Percentiles rank a stretch among this genome's conserved stretches.
phyloP scores from a whole-genome alignment of 2,888 invertebrate species.

The Erebia palarica region DNA sequence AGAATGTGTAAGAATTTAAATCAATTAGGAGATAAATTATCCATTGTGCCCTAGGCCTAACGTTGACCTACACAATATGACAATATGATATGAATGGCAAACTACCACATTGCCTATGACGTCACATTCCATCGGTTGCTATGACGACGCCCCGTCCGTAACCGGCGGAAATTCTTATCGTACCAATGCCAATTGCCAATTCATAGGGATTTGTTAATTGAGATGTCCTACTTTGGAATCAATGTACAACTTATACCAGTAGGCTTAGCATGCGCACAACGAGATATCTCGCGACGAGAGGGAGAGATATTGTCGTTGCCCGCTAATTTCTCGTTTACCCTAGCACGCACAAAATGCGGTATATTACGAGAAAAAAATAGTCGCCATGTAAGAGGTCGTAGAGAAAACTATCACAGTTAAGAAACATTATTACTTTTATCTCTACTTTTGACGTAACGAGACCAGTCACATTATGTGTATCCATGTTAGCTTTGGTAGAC shows the following conservation, averaged over 20 bases:
- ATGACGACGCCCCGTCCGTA: slow-evolving; percentile 8
- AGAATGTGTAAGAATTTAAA: not conserved
- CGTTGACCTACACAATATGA: slow-evolving; percentile 3
- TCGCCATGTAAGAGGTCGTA: too few relatives aligned
- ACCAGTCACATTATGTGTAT: too few relatives aligned
- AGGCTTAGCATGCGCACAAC: too few relatives aligned
- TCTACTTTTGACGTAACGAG: too few relatives aligned
- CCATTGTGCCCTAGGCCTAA: not conserved
- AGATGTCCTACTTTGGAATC: slow-evolving; percentile 13
- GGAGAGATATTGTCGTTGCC: too few relatives aligned
- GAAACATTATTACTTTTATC: too few relatives aligned
- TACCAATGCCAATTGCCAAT: slow-evolving; percentile 16
- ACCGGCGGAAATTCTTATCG: slow-evolving; percentile 20
- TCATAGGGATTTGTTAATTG: slow-evolving; percentile 19
- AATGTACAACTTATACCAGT: not conserved
- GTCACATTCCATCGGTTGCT: slow-evolving; percentile 24
- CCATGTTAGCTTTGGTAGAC: too few relatives aligned
- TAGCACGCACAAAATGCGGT: too few relatives aligned
- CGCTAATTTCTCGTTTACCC: too few relatives aligned
- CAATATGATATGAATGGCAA: slow-evolving; percentile 21
- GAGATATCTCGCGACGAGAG: too few relatives aligned
- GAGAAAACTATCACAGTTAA: too few relatives aligned
- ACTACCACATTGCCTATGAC: slow-evolving; percentile 17
- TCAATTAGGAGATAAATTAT: not conserved
- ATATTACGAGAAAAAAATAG: too few relatives aligned